Conservation (phyloP, 1,140 invertebrate species). For the Dendroctonus ponderosae region DNA sequence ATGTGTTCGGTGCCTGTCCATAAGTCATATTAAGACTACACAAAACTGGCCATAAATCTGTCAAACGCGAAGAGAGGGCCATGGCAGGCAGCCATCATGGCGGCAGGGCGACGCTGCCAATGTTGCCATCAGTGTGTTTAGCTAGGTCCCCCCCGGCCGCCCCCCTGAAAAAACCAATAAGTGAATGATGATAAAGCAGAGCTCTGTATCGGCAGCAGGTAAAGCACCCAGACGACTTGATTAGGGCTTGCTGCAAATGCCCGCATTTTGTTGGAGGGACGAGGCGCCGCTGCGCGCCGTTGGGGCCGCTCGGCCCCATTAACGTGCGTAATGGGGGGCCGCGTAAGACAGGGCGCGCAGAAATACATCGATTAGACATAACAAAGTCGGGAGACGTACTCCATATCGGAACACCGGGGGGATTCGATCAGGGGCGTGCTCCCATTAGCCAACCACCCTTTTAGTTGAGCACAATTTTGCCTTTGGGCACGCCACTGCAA, state of each 20-base stretch:
- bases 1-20: constrained; percentile 52
- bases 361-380: constrained; percentile 55
- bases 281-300: constrained; percentile 23
- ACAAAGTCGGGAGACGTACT: constrained; percentile 48
- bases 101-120: background rate
- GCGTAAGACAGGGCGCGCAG: constrained; percentile 52
- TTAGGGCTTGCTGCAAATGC: no score
- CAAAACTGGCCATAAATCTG: constrained; percentile 53
- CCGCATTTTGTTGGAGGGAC: no score
- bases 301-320: constrained; percentile 48
- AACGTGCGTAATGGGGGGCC: constrained; percentile 54
- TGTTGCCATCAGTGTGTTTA: no score
- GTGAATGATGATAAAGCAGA: no score
- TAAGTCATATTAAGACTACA: constrained; percentile 54
- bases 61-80: constrained; percentile 48
- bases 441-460: no score
- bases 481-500: no score
- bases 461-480: no score
- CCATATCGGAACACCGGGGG: constrained; percentile 30
- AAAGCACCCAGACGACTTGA: no score
- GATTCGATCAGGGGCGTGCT: no score
- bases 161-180: no score
- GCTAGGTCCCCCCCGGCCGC: no score
- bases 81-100: constrained; percentile 45
- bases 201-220: no score